Evolutionary conservation across 92 coral and sea anemone genomes (phyloP).

Genomic region (Phenganax stokvisi): DNA sequence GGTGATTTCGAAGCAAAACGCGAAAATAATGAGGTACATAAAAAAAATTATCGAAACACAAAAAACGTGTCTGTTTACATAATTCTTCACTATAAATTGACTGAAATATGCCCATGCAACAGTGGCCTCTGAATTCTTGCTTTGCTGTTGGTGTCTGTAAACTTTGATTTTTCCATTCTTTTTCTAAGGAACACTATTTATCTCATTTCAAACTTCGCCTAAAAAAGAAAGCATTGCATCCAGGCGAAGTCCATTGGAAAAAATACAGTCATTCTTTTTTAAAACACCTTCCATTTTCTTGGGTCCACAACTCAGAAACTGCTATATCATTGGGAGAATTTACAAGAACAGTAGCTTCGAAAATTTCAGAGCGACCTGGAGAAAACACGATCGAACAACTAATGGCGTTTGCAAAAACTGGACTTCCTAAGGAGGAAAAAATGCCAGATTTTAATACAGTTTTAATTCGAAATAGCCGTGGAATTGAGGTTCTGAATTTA

Average conservation of each 20-base stretch:
- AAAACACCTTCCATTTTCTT: constrained; percentile 61
- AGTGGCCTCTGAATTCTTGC: too few species aligned
- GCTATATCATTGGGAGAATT: constrained; percentile 52
- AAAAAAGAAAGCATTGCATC: constrained; percentile 66
- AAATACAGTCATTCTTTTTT: constrained; percentile 65
- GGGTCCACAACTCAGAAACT: constrained; percentile 70
- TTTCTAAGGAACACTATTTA: constrained; percentile 47
- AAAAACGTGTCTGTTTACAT: too few species aligned
- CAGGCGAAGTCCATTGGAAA: constrained; percentile 82
- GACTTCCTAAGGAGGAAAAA: neutral
- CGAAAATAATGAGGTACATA: constrained; percentile 59
- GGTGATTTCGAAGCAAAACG: constrained; percentile 76
- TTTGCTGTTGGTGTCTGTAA: too few species aligned
- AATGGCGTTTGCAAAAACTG: constrained; percentile 15
- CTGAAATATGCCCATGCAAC: too few species aligned
- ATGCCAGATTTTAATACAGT: constrained; percentile 50
- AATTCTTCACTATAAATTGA: too few species aligned
- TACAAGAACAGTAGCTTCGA: constrained; percentile 41
- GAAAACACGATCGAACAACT: constrained; percentile 15
- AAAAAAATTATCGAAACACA: neutral
- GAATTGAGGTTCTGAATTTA: constrained; percentile 70
- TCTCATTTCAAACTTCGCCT: constrained; percentile 89
- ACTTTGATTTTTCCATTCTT: neutral
- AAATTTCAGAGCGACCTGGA: neutral
- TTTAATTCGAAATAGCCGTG: constrained; percentile 58